Evolutionary conservation across 1,140 invertebrate species (phyloP), one percentile per base, ranked within the genome.

Genomic region (Leptinotarsa lineolata): DNA sequence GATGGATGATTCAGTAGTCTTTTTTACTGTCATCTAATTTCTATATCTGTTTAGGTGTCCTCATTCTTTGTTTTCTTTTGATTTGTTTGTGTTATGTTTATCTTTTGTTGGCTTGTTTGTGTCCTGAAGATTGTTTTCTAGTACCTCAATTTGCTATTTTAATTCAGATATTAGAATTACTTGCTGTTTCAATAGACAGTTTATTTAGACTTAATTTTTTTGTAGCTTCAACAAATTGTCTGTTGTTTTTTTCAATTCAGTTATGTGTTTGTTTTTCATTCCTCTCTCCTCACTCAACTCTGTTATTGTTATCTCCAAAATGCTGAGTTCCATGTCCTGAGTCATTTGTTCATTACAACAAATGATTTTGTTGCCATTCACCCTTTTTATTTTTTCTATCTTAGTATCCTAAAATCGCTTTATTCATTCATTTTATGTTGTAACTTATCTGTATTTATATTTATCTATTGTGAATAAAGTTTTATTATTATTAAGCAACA

Each of bases 261-360:
- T 63, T 22, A 63, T 63, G 60, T 22, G 59, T 21, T 60, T 63
- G 8, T 63, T 63, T 2, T 63, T 22, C 15, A n/a, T 63, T 20
- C 18, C 60, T n/a, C 60, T 1, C 5, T 63, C 60, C 4, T 63
- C 60, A 63, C 22, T 63, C 1, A 63, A 63, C 13, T 63, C 20
- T 20, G 20, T 63, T 63, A 22, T 63, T 63, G 60, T 63, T 63
- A 20, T 63, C 60, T 63, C 20, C 20, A 63, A 20, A 63, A 2
- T 63, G 20, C 60, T 63, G 20, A 20, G 4, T 13, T 22, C 60
- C 12, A 11, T 63, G 60, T 63, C 60, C 6, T 63, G 60, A 63
- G 60, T 24, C 15, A n/a, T 20, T 63, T 15, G 16, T 20, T 21
- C 60, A 63, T 13, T 16, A 63, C 60, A 63, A 63, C 60, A 63